These are phyloP conservation scores for Batillaria attramentaria DNA, from an alignment of 1,140 invertebrate species.

Conservation along the genomic window DNA sequence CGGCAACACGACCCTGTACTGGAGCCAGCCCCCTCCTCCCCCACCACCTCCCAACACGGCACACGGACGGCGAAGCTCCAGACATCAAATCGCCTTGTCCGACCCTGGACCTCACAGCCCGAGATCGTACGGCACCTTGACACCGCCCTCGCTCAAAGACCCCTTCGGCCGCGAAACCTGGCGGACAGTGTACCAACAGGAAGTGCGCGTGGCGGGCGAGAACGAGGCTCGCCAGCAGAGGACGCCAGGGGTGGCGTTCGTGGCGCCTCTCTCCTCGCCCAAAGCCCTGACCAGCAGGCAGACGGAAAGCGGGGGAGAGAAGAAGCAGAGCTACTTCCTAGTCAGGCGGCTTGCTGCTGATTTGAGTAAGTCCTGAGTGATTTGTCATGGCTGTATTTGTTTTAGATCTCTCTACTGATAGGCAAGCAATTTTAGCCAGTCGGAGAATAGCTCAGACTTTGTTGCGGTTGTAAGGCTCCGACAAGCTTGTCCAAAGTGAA, in stretches of 20 bases:
- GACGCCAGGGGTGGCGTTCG: background rate
- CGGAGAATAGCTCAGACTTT: background rate
- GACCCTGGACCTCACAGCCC: background rate
- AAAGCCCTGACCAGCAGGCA: conserved; percentile 16
- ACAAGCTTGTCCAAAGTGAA: background rate
- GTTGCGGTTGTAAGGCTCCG: background rate
- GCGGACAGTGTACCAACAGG: background rate
- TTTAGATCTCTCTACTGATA: background rate
- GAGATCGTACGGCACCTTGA: background rate
- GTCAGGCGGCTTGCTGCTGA: conserved; percentile 17
- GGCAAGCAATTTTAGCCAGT: background rate
- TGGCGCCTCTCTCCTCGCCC: conserved; percentile 1
- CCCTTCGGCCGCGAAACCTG: conserved; percentile 9
- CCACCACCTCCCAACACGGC: conserved; percentile 1
- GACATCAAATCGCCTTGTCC: too few relatives aligned
- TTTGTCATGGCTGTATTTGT: background rate
- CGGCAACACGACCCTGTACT: background rate
- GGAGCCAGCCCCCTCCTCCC: background rate
- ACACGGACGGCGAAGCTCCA: background rate
- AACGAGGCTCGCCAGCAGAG: background rate
- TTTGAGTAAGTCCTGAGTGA: conserved; percentile 11
- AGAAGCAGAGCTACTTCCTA: conserved; percentile 5
- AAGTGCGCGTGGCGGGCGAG: background rate
- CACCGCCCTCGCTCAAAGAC: background rate
- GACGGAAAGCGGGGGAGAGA: background rate